Conservation (phyloP, 2,113 vertebrate species). For the Engraulis encrasicolus region DNA sequence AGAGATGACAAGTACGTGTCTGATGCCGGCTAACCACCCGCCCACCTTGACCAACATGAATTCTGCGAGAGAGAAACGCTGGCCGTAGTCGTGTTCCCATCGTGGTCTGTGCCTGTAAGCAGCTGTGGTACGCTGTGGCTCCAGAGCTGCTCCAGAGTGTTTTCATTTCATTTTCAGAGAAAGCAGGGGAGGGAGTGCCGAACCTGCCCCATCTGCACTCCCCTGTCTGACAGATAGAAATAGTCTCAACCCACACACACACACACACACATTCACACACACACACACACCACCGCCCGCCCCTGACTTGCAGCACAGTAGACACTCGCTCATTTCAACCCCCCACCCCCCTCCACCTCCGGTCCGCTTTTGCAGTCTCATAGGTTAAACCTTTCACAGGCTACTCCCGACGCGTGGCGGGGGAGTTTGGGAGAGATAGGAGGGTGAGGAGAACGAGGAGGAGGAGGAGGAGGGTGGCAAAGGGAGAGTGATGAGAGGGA, state of each 20-base stretch:
- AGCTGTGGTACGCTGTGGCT: too few relatives aligned
- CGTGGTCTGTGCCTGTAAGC: too few relatives aligned
- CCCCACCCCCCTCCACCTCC: too few relatives aligned
- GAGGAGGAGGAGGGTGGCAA: not conserved
- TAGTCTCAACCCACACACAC: constrained; percentile 31
- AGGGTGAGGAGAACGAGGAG: too few relatives aligned
- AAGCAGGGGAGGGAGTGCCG: not conserved
- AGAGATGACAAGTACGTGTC: too few relatives aligned
- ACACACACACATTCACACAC: not conserved
- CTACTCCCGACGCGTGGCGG: not conserved
- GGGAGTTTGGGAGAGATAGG: not conserved
- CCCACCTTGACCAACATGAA: too few relatives aligned
- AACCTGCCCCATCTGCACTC: not conserved
- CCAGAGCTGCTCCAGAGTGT: too few relatives aligned
- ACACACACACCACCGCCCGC: constrained; percentile 31
- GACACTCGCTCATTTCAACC: too few relatives aligned
- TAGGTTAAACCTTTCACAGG: constrained; percentile 20
- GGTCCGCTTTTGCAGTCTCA: not conserved
- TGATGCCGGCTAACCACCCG: too few relatives aligned
- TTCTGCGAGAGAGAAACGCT: too few relatives aligned
- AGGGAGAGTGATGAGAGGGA: not conserved
- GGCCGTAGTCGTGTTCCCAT: too few relatives aligned
- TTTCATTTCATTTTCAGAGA: not conserved
- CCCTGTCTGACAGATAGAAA: constrained; percentile 34
- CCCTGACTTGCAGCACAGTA: constrained; percentile 29